Evolutionary conservation across 2,113 vertebrate genomes (phyloP).

Genomic region (Ranitomeya imitator): DNA sequence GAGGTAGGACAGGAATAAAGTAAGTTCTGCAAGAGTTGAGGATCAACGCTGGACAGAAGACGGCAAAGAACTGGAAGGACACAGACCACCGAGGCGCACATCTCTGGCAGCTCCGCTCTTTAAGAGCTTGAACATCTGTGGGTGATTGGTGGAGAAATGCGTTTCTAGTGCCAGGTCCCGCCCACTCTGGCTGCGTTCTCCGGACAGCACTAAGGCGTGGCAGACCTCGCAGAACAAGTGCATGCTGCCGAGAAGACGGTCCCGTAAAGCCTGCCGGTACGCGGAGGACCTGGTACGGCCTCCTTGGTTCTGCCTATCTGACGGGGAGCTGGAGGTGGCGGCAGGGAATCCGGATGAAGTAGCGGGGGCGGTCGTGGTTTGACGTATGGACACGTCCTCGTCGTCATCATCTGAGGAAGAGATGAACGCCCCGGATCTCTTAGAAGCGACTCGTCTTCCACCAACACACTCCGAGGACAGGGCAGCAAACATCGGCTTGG

Average conservation of each 20-base stretch:
- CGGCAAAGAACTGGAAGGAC: background rate
- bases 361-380: background rate
- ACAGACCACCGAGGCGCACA: background rate
- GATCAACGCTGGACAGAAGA: background rate
- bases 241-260: slow-evolving; percentile 9
- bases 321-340: background rate
- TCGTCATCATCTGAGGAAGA: background rate
- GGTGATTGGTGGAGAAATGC: slow-evolving; percentile 11
- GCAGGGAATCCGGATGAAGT: background rate
- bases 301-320: background rate
- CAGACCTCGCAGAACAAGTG: slow-evolving; percentile 36
- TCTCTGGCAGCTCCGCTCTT: slow-evolving; percentile 35
- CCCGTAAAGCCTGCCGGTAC: background rate
- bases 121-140: slow-evolving; percentile 17
- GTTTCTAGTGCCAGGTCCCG: slow-evolving; percentile 24
- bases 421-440: background rate
- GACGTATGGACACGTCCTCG: background rate
- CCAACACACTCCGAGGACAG: background rate
- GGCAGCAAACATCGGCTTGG: background rate
- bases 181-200: slow-evolving; percentile 18
- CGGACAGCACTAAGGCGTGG: slow-evolving; percentile 12
- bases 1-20: background rate
- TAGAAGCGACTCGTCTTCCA: background rate
- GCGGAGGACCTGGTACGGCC: background rate
- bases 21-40: too few relatives aligned